Base-by-base conservation (phyloP, 2,797 vertebrate species). In the Amblyopsis hoosieri region DNA sequence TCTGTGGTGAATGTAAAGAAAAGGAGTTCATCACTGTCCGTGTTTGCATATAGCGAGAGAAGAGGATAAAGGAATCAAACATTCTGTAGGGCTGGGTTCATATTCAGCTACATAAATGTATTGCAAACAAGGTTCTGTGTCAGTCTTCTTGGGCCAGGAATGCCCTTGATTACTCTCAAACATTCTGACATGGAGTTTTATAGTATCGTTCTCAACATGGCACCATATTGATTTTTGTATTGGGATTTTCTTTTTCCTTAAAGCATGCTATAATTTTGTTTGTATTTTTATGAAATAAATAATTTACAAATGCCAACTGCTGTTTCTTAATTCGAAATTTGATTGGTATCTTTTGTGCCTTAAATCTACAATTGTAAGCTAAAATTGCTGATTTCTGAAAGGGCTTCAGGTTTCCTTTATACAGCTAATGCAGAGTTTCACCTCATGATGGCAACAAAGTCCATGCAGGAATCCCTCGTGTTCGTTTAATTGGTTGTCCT, bases 251-350 rank as follows among this genome's bases (percentile, higher is more conserved):
- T 47, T 12, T 57, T 71, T 75, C 68, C 66, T 68, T 74, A 31
- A 57, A 66, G 56, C 46, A 65, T 66, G 60, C 71, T 74, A 59
- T 69, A 62, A 65, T 60, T 62, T 69, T 66, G 67, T 59, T 71
- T 76, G 69, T 71, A 67, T 71, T 75, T 75, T 76, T 76, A 68
- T 60, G 54, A 76, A 70, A 76, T 71, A 76, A 76, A 64, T 51
- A 23, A 53, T 54, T 64, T 60, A 62, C 46, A 57, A 58, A 54
- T 58, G 3, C 66, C 17, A 47, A 23, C 3, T 37, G 4, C 31
- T 37, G 50, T 48, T 48, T n/a, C 12, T 48, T 12, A 12, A 23
- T 15, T 33, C 37, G 31, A 23, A 54, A 12, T 56, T n/a, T 8
- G 14, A 48, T 5, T n/a, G 10, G 37, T 29, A 3, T 29, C 23